These are phyloP conservation scores for Hypanus sabinus DNA, from an alignment of 2,113 vertebrate genomes.

Conservation along the genomic window DNA sequence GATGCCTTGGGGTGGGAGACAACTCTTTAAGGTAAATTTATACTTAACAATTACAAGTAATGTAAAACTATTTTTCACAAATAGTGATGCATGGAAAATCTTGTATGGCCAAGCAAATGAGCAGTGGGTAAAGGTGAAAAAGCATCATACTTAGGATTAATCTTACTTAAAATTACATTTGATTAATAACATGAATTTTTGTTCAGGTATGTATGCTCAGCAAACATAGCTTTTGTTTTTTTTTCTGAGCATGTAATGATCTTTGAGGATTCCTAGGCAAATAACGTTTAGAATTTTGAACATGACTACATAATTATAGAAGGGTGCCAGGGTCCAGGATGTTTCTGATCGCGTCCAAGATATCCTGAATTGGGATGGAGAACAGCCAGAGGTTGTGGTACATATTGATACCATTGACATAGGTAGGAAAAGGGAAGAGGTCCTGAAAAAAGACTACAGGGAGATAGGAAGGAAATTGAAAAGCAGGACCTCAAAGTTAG, in stretches of 20 bases:
- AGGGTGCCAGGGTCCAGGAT: no score
- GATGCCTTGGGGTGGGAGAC: conserved; percentile 89
- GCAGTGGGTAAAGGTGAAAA: no score
- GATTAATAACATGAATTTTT: background rate
- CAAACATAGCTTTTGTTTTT: background rate
- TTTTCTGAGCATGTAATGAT: background rate
- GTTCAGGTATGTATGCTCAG: background rate
- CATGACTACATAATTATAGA: background rate
- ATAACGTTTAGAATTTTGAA: background rate
- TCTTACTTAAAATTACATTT: background rate
- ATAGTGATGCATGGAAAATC: background rate
- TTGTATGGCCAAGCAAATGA: background rate
- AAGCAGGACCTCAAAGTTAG: no score
- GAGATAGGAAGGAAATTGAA: no score
- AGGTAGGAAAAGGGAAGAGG: no score
- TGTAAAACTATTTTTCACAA: background rate
- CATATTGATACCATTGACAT: no score
- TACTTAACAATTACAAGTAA: background rate
- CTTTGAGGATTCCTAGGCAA: background rate
- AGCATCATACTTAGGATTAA: no score
- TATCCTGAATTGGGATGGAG: no score
- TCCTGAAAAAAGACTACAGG: no score
- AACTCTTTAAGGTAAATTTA: conserved; percentile 77
- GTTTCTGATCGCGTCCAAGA: no score
- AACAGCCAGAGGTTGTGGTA: no score